phyloP scores from a whole-genome alignment of 2,888 invertebrate genomes.

The Leptinotarsa tumamoca region DNA sequence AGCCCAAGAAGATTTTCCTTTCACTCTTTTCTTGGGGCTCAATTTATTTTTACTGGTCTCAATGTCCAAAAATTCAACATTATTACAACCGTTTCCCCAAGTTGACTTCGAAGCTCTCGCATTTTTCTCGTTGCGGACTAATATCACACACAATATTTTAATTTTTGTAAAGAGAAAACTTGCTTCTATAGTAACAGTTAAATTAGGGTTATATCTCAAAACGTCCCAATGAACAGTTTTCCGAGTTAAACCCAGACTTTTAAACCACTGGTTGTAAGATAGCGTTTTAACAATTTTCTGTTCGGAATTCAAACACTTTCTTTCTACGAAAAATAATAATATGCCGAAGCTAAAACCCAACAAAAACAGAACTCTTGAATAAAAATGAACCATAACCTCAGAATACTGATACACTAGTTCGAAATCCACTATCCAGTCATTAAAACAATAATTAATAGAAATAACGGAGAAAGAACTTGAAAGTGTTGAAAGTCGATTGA shows the following conservation, averaged over 20 bases:
- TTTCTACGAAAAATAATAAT: constrained; percentile 40
- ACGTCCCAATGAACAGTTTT: constrained; percentile 51
- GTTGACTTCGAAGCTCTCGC: constrained; percentile 60
- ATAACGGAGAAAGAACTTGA: too few species aligned
- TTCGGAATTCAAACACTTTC: constrained; percentile 33
- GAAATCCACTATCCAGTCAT: too few species aligned
- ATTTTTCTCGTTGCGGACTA: constrained; percentile 65
- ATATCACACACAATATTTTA: constrained; percentile 67
- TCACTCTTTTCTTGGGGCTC: constrained; percentile 53
- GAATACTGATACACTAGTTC: too few species aligned
- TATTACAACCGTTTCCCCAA: constrained; percentile 63
- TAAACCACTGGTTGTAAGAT: constrained; percentile 54
- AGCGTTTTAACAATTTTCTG: constrained; percentile 28
- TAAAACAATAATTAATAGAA: too few species aligned
- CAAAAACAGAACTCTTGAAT: constrained; percentile 49
- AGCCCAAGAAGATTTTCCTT: constrained; percentile 60
- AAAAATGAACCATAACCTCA: constrained; percentile 52
- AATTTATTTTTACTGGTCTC: constrained; percentile 50
- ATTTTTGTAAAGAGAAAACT: constrained; percentile 59
- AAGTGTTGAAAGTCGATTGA: too few species aligned
- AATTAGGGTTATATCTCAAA: constrained; percentile 54
- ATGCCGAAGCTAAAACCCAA: constrained; percentile 52
- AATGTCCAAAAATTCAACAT: constrained; percentile 52
- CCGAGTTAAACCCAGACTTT: constrained; percentile 44
- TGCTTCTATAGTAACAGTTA: constrained; percentile 54